Evolutionary conservation across 2,888 invertebrate genomes (phyloP), one percentile per base, ranked within the genome.

Genomic region (Drosophila incognita): DNA sequence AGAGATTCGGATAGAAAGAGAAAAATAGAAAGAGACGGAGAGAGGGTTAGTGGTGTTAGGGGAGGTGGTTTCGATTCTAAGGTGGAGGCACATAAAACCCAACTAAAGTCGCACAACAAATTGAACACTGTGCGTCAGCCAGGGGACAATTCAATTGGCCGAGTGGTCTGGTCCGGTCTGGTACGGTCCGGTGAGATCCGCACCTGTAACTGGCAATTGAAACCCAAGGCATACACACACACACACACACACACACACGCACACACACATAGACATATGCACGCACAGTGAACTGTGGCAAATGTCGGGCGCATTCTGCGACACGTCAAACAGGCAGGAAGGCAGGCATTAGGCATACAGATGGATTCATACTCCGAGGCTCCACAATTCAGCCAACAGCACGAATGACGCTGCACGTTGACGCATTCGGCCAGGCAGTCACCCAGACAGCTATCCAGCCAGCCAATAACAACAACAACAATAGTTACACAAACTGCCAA

Each of bases 141-240:
- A 46, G 59, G 42, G 75, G 68, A 80, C 85, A 83, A 87, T 82
- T 84, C 82, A 87, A 83, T 85, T 82, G 83, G 76, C 62, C 78
- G 64, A 73, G 59, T 76, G 78, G 57, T 63, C 46, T 18, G 51
- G 18, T 33, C 33, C 24, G 54, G 3, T 33, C 13, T 4, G 11
- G 7, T 15, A 15, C 24, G 54, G 15, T 33, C 4, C 10, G 18
- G 8, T 24, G 21, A 46, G 46, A 46, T 46, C 24, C 33, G 64
- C 64, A 71, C 72, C 71, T 71, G 71, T n/a, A 58, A 35, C 64
- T 57, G 71, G 46, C 72, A 71, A 64, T 65, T 71, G 71, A 64
- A 53, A 38, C 27, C 33, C 52, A 38, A 35, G 29, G 33, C 59
- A 33, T n/a, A 58, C 58, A n/a, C 31, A 51, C 36, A 61, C 42